Base-by-base conservation (phyloP, 2,113 vertebrate genomes). In the Dissostichus mawsoni region DNA sequence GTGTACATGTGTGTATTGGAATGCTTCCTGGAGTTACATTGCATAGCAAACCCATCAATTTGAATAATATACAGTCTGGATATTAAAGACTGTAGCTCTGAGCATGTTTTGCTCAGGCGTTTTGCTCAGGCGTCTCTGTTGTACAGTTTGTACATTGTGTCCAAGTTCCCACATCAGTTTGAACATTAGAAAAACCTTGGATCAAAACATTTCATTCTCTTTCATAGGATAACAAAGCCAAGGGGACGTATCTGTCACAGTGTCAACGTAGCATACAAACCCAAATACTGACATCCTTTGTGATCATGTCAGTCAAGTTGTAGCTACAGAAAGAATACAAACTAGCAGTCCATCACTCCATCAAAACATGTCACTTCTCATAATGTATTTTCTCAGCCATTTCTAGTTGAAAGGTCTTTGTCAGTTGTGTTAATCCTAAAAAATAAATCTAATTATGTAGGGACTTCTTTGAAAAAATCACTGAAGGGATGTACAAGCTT, bases 141-240 rank as follows among this genome's bases (percentile, higher is more conserved):
- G 29, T 44, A n/a, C 10, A n/a, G 47, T 11, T 14, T 3, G 23
- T 48, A 57, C 14, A n/a, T 3, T 61, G 11, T 51, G 70, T 14
- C 25, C 18, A 1, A 12, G 64, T 23, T 52, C 36, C 36, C 36
- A 41, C 36, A 8, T 41, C 13, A 70, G 8, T 47, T 13, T 57
- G 13, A n/a, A 44, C 67, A 52, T 68, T 41, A 8, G 25, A 20
- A 41, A 52, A 41, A 17, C 12, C 23, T n/a, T 9, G 12, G 11
- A 36, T 62, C n/a, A 53, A 62, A 69, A 29, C 48, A 62, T 78
- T 62, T n/a, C 20, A 33, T 12, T 44, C n/a, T 25, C 50, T 78
- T 55, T n/a, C 8, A 47, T n/a, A 62, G 47, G 23, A 80, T 8
- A 48, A 67, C 51, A 50, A 23, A 36, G 41, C 14, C 18, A 18